A percentile compares a stretch with the other conserved stretches of the same genome.
Evolutionary conservation across 92 coral and sea anemone species (phyloP).

Genomic region (Palythoa grandiflora): DNA sequence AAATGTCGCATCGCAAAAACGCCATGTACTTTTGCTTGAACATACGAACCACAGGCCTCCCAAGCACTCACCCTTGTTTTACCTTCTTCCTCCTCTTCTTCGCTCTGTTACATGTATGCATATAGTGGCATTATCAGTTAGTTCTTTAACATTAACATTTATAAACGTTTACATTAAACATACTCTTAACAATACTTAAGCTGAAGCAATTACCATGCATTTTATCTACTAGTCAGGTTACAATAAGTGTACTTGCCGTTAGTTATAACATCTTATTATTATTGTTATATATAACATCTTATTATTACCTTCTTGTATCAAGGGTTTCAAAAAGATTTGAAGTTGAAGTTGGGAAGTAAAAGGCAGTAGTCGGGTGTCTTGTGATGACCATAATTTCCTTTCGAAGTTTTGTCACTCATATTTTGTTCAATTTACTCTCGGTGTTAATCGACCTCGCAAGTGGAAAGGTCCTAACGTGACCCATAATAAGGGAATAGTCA

Average conservation of each 20-base stretch:
- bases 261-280: neutral
- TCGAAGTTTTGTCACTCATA: no score
- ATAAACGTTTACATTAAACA: slow-evolving; percentile 12
- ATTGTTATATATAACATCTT: neutral
- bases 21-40: neutral
- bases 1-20: neutral
- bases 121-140: slow-evolving; percentile 46
- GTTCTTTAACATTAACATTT: slow-evolving; percentile 34
- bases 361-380: no score
- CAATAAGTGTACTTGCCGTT: neutral
- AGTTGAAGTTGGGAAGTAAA: no score
- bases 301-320: neutral
- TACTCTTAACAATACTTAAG: neutral
- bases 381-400: no score
- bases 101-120: slow-evolving; percentile 46
- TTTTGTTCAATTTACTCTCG: no score
- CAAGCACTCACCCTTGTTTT: slow-evolving; percentile 44
- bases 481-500: no score
- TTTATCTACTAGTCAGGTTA: neutral
- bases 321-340: no score
- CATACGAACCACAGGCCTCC: slow-evolving; percentile 3
- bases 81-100: slow-evolving; percentile 45
- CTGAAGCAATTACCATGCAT: slow-evolving; percentile 13
- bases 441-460: no score
- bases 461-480: no score